These are phyloP conservation scores for Halesus radiatus DNA, from an alignment of 1,140 invertebrate species.

Conservation along the genomic window DNA sequence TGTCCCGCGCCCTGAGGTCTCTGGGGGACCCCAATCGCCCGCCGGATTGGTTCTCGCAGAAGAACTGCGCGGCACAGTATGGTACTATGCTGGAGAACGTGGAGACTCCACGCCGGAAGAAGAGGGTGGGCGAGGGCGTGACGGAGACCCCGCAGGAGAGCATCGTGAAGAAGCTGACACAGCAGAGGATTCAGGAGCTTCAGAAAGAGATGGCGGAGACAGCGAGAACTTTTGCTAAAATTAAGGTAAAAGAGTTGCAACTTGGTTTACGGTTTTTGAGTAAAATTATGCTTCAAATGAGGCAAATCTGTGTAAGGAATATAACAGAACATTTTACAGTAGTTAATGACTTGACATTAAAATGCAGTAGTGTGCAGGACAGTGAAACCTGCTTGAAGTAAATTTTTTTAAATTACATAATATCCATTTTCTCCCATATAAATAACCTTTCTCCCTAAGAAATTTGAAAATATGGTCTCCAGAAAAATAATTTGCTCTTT, in stretches of 20 bases:
- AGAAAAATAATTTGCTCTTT: too few relatives aligned
- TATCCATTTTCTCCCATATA: too few relatives aligned
- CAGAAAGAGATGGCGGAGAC: conserved; percentile 79
- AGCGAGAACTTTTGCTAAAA: conserved; percentile 79
- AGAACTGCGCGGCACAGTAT: conserved; percentile 92
- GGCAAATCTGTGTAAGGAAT: too few relatives aligned
- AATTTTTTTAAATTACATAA: too few relatives aligned
- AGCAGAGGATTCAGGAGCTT: conserved; percentile 84
- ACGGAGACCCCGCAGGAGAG: conserved; percentile 85
- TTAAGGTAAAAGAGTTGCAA: conserved; percentile 68
- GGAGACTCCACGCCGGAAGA: conserved; percentile 90
- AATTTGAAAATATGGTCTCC: too few relatives aligned
- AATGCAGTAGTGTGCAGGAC: too few relatives aligned
- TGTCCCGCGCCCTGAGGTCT: conserved; percentile 82
- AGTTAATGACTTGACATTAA: too few relatives aligned
- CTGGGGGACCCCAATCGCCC: conserved; percentile 82
- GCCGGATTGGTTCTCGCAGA: conserved; percentile 92
- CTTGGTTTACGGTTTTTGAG: too few relatives aligned
- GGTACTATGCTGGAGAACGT: conserved; percentile 85
- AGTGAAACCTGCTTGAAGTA: too few relatives aligned
- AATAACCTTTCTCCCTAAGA: too few relatives aligned
- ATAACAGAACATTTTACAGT: too few relatives aligned
- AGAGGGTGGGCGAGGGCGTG: conserved; percentile 76
- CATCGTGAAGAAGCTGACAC: conserved; percentile 83
- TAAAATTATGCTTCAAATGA: too few relatives aligned